These are phyloP conservation scores for Battus philenor DNA, from an alignment of 1,140 invertebrate genomes.

Conservation along the genomic window DNA sequence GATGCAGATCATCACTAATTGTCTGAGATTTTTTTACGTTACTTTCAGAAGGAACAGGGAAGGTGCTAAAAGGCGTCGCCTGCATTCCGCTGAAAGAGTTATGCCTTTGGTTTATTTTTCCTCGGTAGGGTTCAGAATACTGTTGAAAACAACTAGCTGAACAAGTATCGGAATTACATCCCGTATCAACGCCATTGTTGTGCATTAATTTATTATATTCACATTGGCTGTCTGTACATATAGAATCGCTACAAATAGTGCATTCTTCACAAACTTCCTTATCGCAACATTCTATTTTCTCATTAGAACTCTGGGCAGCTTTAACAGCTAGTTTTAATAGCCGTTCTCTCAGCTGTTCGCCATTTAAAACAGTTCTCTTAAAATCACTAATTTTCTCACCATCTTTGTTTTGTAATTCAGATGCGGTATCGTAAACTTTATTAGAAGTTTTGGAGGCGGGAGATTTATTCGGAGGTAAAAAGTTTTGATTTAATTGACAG, in stretches of 20 bases:
- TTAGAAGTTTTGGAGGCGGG: slow-evolving; percentile 32
- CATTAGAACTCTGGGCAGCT: slow-evolving; percentile 60
- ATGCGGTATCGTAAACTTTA: slow-evolving; percentile 41
- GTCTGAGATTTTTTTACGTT: slow-evolving; percentile 68
- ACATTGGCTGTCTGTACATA: slow-evolving; percentile 69
- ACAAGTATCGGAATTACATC: slow-evolving; percentile 66
- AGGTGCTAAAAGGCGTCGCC: slow-evolving; percentile 48
- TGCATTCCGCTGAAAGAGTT: slow-evolving; percentile 72
- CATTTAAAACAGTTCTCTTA: slow-evolving; percentile 75
- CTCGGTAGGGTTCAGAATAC: slow-evolving; percentile 32
- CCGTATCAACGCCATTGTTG: slow-evolving; percentile 59
- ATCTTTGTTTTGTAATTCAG: slow-evolving; percentile 36
- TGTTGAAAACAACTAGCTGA: slow-evolving; percentile 57
- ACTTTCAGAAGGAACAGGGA: slow-evolving; percentile 43
- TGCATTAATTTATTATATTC: slow-evolving; percentile 71
- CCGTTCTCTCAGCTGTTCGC: slow-evolving; percentile 78
- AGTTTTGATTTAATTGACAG: slow-evolving; percentile 68
- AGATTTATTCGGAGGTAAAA: slow-evolving; percentile 30
- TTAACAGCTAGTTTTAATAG: slow-evolving; percentile 77
- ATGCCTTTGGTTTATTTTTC: slow-evolving; percentile 63
- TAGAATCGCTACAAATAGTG: slow-evolving; percentile 69
- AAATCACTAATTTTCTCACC: slow-evolving; percentile 63
- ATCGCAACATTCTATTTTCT: slow-evolving; percentile 73
- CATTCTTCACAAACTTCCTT: slow-evolving; percentile 71
- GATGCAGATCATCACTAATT: slow-evolving; percentile 65